Base-by-base conservation (phyloP, 1,140 invertebrate genomes). In the Drosophila santomea region DNA sequence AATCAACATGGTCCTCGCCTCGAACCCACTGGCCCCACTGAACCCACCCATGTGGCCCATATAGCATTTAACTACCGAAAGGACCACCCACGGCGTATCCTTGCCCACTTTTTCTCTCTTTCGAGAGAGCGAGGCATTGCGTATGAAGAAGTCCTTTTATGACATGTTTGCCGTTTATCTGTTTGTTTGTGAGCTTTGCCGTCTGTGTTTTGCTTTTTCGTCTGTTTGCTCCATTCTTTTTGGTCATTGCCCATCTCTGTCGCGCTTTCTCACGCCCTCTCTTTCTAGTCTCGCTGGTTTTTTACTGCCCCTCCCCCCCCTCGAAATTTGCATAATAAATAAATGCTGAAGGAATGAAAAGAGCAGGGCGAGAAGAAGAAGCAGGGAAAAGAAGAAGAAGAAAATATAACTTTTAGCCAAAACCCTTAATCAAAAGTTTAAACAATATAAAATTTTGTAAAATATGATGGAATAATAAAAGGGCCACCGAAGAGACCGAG, bases 351-450 rank as follows among this genome's bases (percentile, higher is more conserved):
- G 54, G 23, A 47, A 14, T 2, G 10, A 6, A 15, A 6, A 17
- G 47, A 4, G 15, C 11, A 1, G 32, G 4, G 4, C 36, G 20
- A 17, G 14, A 36, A 36, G 20, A 20, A 20, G 20, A 20, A 20
- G 20, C 20, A 2, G 35, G 15, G 23, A 10, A 83, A 63, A 47
- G 48, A 55, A 55, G 54, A 17, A 17, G 48, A 55, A 55, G 54
- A 51, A 58, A 54, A 62, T 56, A 35, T 56, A 43, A 63, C 63
- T 47, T 55, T 44, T 55, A 62, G 68, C 63, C 74, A 67, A 85
- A 85, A 63, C 78, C 81, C 81, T 81, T 85, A 85, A 85, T 85
- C 81, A 85, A 86, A 85, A 85, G 82, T 86, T 84, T 81, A 86
- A 85, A 81, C 74, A 85, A 85, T 78, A 81, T 86, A 68, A 86